Base-by-base conservation (phyloP, 2,888 invertebrate species). In the Aphodius granarius region DNA sequence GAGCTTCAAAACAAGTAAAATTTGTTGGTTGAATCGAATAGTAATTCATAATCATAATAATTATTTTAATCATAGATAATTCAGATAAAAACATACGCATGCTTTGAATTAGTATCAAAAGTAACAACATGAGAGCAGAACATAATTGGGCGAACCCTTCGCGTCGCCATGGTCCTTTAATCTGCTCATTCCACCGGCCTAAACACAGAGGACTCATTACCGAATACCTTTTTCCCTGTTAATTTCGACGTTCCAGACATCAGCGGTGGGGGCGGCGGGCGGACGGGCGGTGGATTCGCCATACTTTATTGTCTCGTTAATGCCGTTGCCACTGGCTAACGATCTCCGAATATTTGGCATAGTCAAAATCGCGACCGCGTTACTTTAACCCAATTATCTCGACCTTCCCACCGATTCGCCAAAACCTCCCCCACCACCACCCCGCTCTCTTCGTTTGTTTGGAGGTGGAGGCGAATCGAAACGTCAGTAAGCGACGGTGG, bases 321-420 rank as follows among this genome's bases (percentile, higher is more conserved):
- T 21, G 22, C 68, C 20, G 65, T 19, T 20, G 20, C 68, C 68
- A 68, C 68, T 19, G 68, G 21, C 22, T 68, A 68, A 68, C 68
- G 68, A 68, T 68, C 68, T 20, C 21, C 68, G 68, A 68, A 68
- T 68, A 68, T 68, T 22, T 68, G 20, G 68, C 68, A 68, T 68
- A 68, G 68, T 43, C 68, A 22, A 68, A 68, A 68, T 68, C 22
- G 68, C 68, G 21, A 20, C 22, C 22, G 68, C 20, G 68, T 21
- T 68, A 22, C 68, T 68, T 68, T 68, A 68, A 68, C 68, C 68
- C 68, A 68, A 68, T 68, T 68, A 68, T 68, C 68, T 18, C 18
- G 20, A 68, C 43, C 43, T 43, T 43, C 43, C 43, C 43, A 43
- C 43, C 43, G 43, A 43, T 43, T 43, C 43, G 43, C 43, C 43